Evolutionary conservation across 2,113 vertebrate species (phyloP), one percentile per base, ranked within the genome.

Genomic region (Misgurnus mizolepis): DNA sequence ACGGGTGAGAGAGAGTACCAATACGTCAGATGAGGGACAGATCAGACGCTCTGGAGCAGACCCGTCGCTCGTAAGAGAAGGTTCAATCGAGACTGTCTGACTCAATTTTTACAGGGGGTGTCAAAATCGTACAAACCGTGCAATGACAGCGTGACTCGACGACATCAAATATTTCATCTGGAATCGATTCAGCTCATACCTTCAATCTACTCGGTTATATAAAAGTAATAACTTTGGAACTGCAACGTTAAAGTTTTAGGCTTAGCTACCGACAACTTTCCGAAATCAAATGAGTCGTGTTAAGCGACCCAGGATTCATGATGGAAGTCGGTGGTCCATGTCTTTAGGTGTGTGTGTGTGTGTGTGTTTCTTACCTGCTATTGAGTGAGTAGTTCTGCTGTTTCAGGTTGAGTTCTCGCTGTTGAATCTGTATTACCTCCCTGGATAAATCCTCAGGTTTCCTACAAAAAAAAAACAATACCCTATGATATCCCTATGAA

Each of bases 401-500:
- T 84, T 96, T 95, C 86, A 98, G 89, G 47, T 83, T 68, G 56
- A 98, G 92, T 82, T 99, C 97, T 64, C 94, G 91, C 88, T 98
- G 96, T 87, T 98, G 97, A 86, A 99, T 93, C 85, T 95, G 93
- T 88, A 98, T 93, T 39, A 98, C 89, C 79, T 98, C 95, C 85
- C 93, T 92, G 1, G 96, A 98, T 76, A 99, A 92, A 90, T 99
- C 97, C 73, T 98, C 96, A 0, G 97, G 97, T 76, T 95, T 97
- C 94, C 97, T 99, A 73, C 0, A 27, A 87, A 49, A n/a, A 81
- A 73, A 75, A 58, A 82, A 60, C 78, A 50, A 55, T 40, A 56
- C 11, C 1, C 27, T 34, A 34, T 53, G 41, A 6, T 4, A 45
- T 49, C 34, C 73, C 61, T n/a, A 27, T 55, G 17, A 66, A 15